Base-by-base conservation (phyloP, 2,888 invertebrate genomes). In the Drosophila lutescens region DNA sequence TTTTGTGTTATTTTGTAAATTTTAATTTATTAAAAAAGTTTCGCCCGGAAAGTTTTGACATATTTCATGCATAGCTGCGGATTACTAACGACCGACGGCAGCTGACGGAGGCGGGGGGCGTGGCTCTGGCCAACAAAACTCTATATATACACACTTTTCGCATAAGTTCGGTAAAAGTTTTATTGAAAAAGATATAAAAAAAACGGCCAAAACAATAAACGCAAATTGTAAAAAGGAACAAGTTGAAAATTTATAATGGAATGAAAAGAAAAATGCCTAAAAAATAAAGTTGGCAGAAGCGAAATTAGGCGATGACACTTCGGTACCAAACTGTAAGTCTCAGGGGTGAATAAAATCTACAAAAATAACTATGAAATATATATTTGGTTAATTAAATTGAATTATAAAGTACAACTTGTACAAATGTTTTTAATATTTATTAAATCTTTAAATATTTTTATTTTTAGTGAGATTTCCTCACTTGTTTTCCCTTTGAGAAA, bases 21-120 rank as follows among this genome's bases (percentile, higher is more conserved):
- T 76, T 71, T 76, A 76, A 77, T 84, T 86, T 76, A 76, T 82
- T 73, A 62, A 73, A 83, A 86, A 83, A 81, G 71, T 87, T 84
- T 34, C 4, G 26, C 40, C 43, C 32, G 41, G 12, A 70, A 80
- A 79, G 65, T 86, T 83, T 70, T 46, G 66, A 59, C 75, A 77
- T 77, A 75, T 71, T 85, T 79, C 55, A 74, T 69, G 69, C 71
- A 81, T 77, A 77, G 59, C 65, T 68, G 61, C 55, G 77, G 61
- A 44, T 65, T 50, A 73, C 63, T 60, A 60, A 56, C 49, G 58
- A 69, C 38, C 50, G 71, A 61, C 41, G 26, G 49, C 46, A 58
- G 61, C 49, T 56, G 55, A 46, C 40, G 43, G 47, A 44, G 43
- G 43, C 26, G 44, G 43, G 23, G 47, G 49, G 10, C 20, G 30